Evolutionary conservation across 2,888 invertebrate genomes (phyloP), one percentile per base, ranked within the genome.

Genomic region (Netelia fuscicornis): DNA sequence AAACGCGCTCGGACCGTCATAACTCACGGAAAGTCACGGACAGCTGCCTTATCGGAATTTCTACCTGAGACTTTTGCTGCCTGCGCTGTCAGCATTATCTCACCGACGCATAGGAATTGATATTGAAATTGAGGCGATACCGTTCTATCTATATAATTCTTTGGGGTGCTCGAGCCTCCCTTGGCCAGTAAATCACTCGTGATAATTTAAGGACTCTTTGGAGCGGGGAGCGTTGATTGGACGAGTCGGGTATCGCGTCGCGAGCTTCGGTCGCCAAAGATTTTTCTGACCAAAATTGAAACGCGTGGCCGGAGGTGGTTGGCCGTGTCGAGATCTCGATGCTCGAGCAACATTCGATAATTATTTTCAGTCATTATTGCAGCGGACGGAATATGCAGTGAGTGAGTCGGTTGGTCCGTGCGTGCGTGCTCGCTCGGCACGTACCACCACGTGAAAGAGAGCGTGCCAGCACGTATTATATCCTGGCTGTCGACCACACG

Each of bases 391-490:
- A 71, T 82, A 77, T 78, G 77, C 67, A 72, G 72, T 52, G 62
- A 83, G 17, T 74, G 65, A 78, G 52, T 70, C 10, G 62, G 30
- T 25, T 60, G 25, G 23, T 67, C 44, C 13, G 52, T 56, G 3
- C 25, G 20, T 58, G 70, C 20, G 62, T 74, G 78, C 70, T 52
- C 58, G 74, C 70, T 78, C 37, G 68, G 62, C 44, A 42, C 74
- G 17, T 25, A 72, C 64, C 44, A 13, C 20, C 42, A 58, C 67
- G 65, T 56, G 68, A 42, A 54, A 83, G 77, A 75, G 74, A 79
- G 79, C 79, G 83, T 83, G 83, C 79, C 83, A 58, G 74, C 79
- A 83, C 83, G 83, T 79, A 83, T 79, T 74, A 80, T 80, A 80
- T 74, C 44, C 64, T 48, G 30, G n/a, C 42, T 44, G 70, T 56